Evolutionary conservation across 2,888 invertebrate species (phyloP).

Genomic region (Drosophila eohydei): DNA sequence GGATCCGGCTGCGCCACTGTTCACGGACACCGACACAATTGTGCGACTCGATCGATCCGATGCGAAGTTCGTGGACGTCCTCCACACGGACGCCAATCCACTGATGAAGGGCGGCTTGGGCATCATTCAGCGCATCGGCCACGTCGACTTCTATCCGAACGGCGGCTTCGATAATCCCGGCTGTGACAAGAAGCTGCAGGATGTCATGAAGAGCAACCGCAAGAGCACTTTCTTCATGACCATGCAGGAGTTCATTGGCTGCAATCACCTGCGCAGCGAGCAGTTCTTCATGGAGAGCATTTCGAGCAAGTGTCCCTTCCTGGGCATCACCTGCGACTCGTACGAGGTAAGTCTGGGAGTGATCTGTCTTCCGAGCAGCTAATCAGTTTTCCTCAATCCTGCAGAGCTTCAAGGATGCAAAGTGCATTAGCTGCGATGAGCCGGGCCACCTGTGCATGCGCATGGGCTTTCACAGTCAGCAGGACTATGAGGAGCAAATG

Average conservation of each 20-base stretch:
- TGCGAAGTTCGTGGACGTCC: slow-evolving; percentile 94
- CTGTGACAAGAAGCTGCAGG: slow-evolving; percentile 87
- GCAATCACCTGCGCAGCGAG: slow-evolving; percentile 94
- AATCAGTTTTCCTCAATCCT: not conserved
- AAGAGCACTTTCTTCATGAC: slow-evolving; percentile 88
- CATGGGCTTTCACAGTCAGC: slow-evolving; percentile 88
- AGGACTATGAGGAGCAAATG: slow-evolving; percentile 86
- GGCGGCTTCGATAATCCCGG: slow-evolving; percentile 93
- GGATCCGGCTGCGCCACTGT: slow-evolving; percentile 97
- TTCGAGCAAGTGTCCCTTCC: slow-evolving; percentile 90
- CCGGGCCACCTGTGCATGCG: slow-evolving; percentile 89
- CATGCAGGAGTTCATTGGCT: slow-evolving; percentile 88
- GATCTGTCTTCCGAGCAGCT: not conserved
- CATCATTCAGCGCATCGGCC: slow-evolving; percentile 92
- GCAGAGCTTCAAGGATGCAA: slow-evolving; percentile 89
- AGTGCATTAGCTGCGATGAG: slow-evolving; percentile 89
- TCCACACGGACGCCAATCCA: slow-evolving; percentile 94
- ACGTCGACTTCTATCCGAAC: slow-evolving; percentile 96
- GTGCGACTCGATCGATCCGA: slow-evolving; percentile 94
- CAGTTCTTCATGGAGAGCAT: slow-evolving; percentile 94
- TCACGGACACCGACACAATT: slow-evolving; percentile 91
- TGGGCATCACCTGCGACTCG: slow-evolving; percentile 91
- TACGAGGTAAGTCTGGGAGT: slow-evolving; percentile 87
- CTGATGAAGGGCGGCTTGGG: slow-evolving; percentile 92
- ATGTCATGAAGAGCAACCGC: slow-evolving; percentile 87